phyloP scores from a whole-genome alignment of 2,888 invertebrate genomes.

The Syritta pipiens region DNA sequence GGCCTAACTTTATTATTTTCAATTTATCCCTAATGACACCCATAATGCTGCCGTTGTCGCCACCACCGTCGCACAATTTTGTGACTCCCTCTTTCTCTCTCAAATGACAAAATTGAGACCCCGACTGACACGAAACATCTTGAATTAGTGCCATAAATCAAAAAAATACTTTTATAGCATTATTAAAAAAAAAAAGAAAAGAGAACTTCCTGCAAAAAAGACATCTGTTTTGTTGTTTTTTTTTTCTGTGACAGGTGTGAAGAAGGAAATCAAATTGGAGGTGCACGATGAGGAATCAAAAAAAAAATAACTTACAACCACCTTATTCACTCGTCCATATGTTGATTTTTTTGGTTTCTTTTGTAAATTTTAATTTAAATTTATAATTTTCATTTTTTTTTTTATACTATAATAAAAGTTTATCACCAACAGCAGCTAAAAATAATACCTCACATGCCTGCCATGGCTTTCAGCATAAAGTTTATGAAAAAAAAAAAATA shows the following conservation, averaged over 20 bases:
- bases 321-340: conserved; percentile 28
- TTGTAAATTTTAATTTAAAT: neutral
- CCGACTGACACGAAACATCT: no score
- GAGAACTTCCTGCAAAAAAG: no score
- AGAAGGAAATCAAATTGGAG: conserved; percentile 4
- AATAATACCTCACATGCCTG: conserved; percentile 59
- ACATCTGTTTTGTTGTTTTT: neutral
- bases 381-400: conserved; percentile 19
- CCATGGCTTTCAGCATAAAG: conserved; percentile 61
- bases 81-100: neutral
- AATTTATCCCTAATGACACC: conserved; percentile 60
- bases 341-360: neutral
- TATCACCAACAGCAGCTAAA: conserved; percentile 66
- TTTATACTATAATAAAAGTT: conserved; percentile 53
- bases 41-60: conserved; percentile 14
- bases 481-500: conserved; percentile 14
- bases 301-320: conserved; percentile 21
- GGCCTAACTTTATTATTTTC: conserved; percentile 61
- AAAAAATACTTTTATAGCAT: conserved; percentile 33
- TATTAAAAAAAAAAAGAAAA: conserved; percentile 60
- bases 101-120: conserved; percentile 26
- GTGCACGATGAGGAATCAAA: conserved; percentile 43
- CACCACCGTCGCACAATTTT: no score
- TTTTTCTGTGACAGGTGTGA: neutral
- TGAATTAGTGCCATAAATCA: conserved; percentile 54